These are phyloP conservation scores for Sebastes schlegelii DNA, from an alignment of 2,113 vertebrate species.

Conservation along the genomic window DNA sequence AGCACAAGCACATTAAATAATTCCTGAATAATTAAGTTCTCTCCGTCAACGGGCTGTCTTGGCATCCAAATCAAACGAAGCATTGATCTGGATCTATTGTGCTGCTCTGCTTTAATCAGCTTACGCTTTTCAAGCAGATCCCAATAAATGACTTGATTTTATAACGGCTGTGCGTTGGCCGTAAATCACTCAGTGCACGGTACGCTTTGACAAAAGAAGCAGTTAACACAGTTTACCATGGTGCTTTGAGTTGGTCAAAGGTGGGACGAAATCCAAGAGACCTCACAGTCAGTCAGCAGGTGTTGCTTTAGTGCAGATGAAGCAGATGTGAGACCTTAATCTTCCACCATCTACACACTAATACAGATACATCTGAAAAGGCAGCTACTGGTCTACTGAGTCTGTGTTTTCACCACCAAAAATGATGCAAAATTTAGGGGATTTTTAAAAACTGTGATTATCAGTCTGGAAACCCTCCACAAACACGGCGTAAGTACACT, in stretches of 20 bases:
- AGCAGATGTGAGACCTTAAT: slow-evolving; percentile 61
- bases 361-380: slow-evolving; percentile 3
- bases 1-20: neutral
- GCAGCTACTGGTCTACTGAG: neutral
- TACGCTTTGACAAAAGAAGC: slow-evolving; percentile 54
- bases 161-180: slow-evolving; percentile 41
- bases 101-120: slow-evolving; percentile 45
- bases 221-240: slow-evolving; percentile 56
- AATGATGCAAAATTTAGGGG: neutral
- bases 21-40: slow-evolving; percentile 19
- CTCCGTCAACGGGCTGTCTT: neutral
- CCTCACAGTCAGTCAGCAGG: slow-evolving; percentile 59
- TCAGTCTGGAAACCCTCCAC: neutral
- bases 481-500: neutral
- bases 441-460: neutral
- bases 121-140: slow-evolving; percentile 40
- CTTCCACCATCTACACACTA: slow-evolving; percentile 6
- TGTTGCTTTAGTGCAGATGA: slow-evolving; percentile 59
- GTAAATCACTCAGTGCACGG: slow-evolving; percentile 57
- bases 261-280: neutral
- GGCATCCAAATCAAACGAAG: slow-evolving; percentile 25
- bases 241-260: slow-evolving; percentile 59
- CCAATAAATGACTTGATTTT: slow-evolving; percentile 56
- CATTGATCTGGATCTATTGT: slow-evolving; percentile 35
- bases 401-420: neutral